These are phyloP conservation scores for Ceuthmochares aereus DNA, from an alignment of 2,113 vertebrate genomes.

Conservation along the genomic window DNA sequence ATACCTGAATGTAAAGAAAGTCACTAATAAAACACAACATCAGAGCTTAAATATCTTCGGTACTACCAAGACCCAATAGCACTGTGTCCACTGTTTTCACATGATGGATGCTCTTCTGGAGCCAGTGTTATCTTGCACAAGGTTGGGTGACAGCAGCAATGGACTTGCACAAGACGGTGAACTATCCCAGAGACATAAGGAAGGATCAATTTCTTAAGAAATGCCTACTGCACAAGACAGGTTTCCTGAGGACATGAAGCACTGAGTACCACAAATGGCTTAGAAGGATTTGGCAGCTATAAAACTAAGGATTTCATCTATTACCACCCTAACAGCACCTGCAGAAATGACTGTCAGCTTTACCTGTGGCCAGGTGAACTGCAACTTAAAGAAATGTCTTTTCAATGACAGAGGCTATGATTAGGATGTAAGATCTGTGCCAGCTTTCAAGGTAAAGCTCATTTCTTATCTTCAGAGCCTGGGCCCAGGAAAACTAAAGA, in stretches of 20 bases:
- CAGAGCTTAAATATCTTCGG: not conserved
- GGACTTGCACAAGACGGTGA: too few relatives aligned
- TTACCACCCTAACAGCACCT: not conserved
- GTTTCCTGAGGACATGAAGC: not conserved
- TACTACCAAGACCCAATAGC: not conserved
- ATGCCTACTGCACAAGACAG: not conserved
- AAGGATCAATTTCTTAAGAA: not conserved
- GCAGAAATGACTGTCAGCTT: not conserved
- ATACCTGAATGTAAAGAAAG: not conserved
- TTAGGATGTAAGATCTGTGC: not conserved
- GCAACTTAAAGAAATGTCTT: not conserved
- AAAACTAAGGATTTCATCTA: not conserved
- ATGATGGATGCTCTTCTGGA: not conserved
- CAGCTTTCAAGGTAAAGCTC: not conserved
- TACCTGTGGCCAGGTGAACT: not conserved
- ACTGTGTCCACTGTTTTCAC: not conserved
- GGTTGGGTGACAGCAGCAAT: rapidly evolving
- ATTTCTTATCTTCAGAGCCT: not conserved
- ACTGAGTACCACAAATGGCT: not conserved
- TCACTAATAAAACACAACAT: not conserved
- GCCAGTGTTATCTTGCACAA: not conserved
- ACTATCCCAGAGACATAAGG: not conserved
- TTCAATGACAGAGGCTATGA: not conserved
- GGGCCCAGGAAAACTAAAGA: not conserved
- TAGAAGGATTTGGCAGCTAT: not conserved